Evolutionary conservation across 2,888 invertebrate genomes (phyloP), one percentile per base, ranked within the genome.

Genomic region (Euspilapteryx auroguttella): DNA sequence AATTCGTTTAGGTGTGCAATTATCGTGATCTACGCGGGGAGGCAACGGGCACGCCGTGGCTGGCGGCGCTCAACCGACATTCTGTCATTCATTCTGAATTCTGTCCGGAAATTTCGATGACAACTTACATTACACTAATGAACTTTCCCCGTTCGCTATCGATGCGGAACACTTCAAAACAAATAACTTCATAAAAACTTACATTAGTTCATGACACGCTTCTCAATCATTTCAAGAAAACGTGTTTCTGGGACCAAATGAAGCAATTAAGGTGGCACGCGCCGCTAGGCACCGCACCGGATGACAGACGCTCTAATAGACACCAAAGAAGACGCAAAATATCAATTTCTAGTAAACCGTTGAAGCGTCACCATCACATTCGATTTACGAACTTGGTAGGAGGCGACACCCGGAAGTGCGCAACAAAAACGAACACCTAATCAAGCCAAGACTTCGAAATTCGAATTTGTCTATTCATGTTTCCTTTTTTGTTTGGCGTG

Each of bases 291-390:
- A 47, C 44, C 39, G 37, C 36, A 57, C 65, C 63, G 69, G 69
- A 71, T 63, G 71, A 65, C 71, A 68, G 55, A 56, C 64, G 65
- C 49, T 64, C 57, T 69, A 73, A 71, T 73, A 54, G 55, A 51
- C 55, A 14, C 12, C 17, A 24, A 17, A 23, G 25, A 24, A 45
- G 56, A 63, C 63, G 54, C 69, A 69, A 65, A 66, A 71, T 73
- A 73, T 73, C 73, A 73, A 73, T 75, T 75, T 73, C 69, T 50
- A 49, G 52, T 50, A 54, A 57, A 46, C 49, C 51, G 47, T 51
- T 59, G 56, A 51, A 58, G 63, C 64, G 63, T 45, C 42, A 32
- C 29, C 22, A 50, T 55, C 44, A 50, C 57, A 54, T 52, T 55
- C 50, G 50, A 51, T 50, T 45, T 43, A 42, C 38, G 44, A 46